Conservation (phyloP, 2,113 vertebrate species). For the Tiliqua scincoides region DNA sequence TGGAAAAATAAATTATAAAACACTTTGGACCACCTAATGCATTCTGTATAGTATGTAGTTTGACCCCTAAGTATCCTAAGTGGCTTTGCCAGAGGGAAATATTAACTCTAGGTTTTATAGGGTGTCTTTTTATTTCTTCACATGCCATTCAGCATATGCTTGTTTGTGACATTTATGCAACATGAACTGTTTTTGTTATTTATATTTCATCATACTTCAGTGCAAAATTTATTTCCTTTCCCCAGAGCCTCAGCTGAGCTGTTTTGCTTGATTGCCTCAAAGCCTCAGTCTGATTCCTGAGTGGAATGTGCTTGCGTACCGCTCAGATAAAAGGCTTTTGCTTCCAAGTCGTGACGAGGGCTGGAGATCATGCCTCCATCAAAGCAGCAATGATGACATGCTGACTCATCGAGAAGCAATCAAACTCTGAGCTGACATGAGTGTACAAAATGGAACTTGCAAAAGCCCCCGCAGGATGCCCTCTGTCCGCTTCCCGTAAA, state of each 20-base stretch:
- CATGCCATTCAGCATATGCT: constrained; percentile 34
- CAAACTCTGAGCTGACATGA: constrained; percentile 15
- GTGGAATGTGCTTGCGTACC: constrained; percentile 23
- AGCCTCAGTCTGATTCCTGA: constrained; percentile 46
- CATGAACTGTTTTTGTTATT: constrained; percentile 41
- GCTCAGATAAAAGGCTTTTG: constrained; percentile 45
- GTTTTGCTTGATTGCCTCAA: constrained; percentile 57
- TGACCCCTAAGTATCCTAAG: constrained; percentile 18
- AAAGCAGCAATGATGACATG: constrained; percentile 41
- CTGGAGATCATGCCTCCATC: constrained; percentile 33
- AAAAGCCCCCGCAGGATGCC: constrained; percentile 22
- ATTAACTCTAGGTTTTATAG: background rate
- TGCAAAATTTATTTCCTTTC: constrained; percentile 56
- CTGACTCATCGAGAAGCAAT: constrained; percentile 63
- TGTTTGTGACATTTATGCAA: constrained; percentile 41
- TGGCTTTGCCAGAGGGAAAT: constrained; percentile 33
- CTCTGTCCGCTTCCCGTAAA: constrained; percentile 30
- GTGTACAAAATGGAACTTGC: background rate
- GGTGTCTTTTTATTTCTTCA: constrained; percentile 13
- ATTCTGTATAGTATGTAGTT: no score
- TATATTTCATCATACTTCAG: constrained; percentile 55
- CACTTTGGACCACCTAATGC: no score
- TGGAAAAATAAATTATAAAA: no score
- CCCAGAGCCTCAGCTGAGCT: constrained; percentile 61
- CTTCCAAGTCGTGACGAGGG: constrained; percentile 37